These are phyloP conservation scores for Ctena decussata DNA, from an alignment of 2,888 invertebrate species.

Conservation along the genomic window DNA sequence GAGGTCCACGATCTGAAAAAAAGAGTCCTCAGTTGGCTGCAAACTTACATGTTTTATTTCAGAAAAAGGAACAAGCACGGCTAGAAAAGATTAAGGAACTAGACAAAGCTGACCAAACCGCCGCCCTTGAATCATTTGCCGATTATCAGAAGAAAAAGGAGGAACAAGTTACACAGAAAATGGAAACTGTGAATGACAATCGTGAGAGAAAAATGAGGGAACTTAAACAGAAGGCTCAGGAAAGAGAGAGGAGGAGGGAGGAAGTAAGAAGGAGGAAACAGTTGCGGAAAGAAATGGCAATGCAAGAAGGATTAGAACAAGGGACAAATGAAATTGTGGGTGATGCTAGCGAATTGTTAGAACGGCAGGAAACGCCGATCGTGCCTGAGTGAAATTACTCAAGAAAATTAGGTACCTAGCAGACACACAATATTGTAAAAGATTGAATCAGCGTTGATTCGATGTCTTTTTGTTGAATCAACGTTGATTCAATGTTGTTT, in stretches of 20 bases:
- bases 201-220: constrained; percentile 78
- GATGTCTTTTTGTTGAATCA: too few relatives aligned
- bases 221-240: constrained; percentile 77
- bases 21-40: too few relatives aligned
- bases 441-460: too few relatives aligned
- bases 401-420: too few relatives aligned
- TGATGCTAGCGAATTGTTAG: constrained; percentile 52
- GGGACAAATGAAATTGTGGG: constrained; percentile 43
- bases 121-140: constrained; percentile 77
- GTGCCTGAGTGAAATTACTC: constrained; percentile 53
- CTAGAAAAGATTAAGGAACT: constrained; percentile 80
- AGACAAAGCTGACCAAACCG: constrained; percentile 78
- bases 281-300: constrained; percentile 72
- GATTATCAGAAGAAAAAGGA: constrained; percentile 79
- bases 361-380: constrained; percentile 53
- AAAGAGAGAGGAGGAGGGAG: constrained; percentile 79
- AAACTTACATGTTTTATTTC: constrained; percentile 45
- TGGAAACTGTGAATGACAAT: constrained; percentile 79
- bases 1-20: too few relatives aligned
- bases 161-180: constrained; percentile 74
- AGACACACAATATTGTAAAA: too few relatives aligned
- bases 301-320: constrained; percentile 51
- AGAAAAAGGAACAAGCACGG: constrained; percentile 82
- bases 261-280: constrained; percentile 80
- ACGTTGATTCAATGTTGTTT: too few relatives aligned